Base-by-base conservation (phyloP, 1,140 invertebrate species). In the Aleiodes sp. region DNA sequence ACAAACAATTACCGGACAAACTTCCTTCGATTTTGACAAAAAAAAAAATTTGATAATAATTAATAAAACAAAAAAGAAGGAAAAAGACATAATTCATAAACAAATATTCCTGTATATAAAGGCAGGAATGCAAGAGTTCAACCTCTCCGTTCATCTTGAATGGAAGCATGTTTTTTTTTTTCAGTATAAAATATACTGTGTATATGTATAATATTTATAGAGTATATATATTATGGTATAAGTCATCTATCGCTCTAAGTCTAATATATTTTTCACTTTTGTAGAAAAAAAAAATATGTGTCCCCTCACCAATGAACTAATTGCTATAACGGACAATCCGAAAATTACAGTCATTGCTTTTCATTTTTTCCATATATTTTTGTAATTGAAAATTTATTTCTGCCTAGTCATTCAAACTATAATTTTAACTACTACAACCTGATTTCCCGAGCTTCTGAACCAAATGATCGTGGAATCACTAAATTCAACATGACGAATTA, bases 261-360 rank as follows among this genome's bases (percentile, higher is more conserved):
- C 37, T 78, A 77, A 75, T 77, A 72, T 82, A 81, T 56, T 75
- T 37, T 59, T 12, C 26, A n/a, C 8, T 59, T n/a, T n/a, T n/a
- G n/a, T n/a, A n/a, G 26, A 4, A 59, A 59, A 73, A 75, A 77
- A 82, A 79, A 76, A 68, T 82, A 9, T 64, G 37, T 80, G 72
- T 82, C 79, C 84, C 83, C 80, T 84, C 83, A 84, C 83, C 82
- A 59, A 76, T 76, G 74, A 83, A 73, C 78, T 82, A 70, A 82
- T 14, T 8, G 81, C 65, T 70, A 74, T 78, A 78, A 77, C 77
- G 75, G 78, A 80, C 76, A 71, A 76, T 80, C 68, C 73, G 73
- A 74, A 61, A 76, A 71, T 76, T 78, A 75, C 76, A 77, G 72
- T 76, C 73, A 64, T 78, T 52, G 8, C 33, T 60, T 62, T 62